Percentiles rank a stretch among this genome's conserved stretches.
Conservation (phyloP, 2,888 invertebrate species). For the Oxystoma pomonae region DNA sequence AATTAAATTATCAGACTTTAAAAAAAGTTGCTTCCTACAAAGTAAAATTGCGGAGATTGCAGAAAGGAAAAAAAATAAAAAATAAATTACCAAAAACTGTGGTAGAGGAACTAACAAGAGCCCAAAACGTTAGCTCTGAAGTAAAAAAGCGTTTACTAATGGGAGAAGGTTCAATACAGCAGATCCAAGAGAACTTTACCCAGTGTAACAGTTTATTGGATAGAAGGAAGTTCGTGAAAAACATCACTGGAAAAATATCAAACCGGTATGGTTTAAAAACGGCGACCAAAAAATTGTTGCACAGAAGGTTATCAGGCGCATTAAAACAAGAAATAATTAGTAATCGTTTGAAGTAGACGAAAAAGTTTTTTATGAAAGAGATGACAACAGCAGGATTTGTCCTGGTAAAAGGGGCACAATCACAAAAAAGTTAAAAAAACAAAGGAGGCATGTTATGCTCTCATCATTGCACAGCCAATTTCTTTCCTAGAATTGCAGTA, state of each 20-base stretch:
- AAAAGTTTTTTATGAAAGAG: not conserved
- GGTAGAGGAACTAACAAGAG: not conserved
- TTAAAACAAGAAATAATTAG: too few species aligned
- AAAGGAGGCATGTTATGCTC: not conserved
- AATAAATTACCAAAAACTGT: not conserved
- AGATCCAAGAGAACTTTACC: not conserved
- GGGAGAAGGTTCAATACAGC: not conserved
- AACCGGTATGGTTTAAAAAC: not conserved
- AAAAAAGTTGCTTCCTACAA: not conserved
- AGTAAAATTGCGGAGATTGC: not conserved
- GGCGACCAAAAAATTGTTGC: not conserved
- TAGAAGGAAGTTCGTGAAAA: not conserved
- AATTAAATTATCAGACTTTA: not conserved
- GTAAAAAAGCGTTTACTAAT: not conserved
- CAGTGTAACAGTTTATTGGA: not conserved
- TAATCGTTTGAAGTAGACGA: too few species aligned
- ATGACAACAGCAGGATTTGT: not conserved
- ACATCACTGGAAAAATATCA: not conserved
- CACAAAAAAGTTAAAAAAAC: not conserved
- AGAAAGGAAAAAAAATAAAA: not conserved
- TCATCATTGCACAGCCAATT: not conserved
- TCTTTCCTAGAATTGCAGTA: not conserved
- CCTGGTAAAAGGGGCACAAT: not conserved
- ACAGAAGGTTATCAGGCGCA: not conserved
- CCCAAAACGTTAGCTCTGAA: not conserved